phyloP scores from a whole-genome alignment of 2,888 invertebrate genomes.

The Sepiola atlantica region DNA sequence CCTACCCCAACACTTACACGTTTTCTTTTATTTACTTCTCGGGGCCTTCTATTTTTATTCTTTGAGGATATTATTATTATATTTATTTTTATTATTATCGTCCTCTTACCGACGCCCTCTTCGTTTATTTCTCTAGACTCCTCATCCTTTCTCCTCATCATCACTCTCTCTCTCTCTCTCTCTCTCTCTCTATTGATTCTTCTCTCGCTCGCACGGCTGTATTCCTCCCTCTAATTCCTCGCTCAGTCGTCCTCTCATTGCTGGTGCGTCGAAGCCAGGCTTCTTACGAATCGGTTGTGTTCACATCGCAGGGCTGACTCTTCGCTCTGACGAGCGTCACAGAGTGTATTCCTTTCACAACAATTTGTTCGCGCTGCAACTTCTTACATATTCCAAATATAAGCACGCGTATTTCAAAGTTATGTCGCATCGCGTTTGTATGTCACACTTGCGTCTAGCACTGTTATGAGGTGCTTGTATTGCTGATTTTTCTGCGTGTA shows the following conservation, averaged over 20 bases:
- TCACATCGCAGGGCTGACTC: background rate
- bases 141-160: background rate
- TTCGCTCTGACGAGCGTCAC: constrained; percentile 1
- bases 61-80: too few species aligned
- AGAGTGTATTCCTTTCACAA: background rate
- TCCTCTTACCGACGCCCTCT: background rate
- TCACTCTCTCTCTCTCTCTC: background rate
- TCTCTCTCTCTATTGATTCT: background rate
- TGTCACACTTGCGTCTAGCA: background rate
- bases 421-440: background rate
- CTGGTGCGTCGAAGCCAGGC: background rate
- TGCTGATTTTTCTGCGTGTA: background rate
- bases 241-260: background rate
- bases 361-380: background rate
- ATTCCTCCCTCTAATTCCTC: background rate
- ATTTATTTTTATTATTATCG: background rate
- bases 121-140: background rate
- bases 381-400: background rate
- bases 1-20: background rate
- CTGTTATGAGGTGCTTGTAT: background rate
- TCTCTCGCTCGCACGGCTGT: background rate
- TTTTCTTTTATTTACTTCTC: too few species aligned
- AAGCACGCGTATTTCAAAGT: background rate
- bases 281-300: background rate
- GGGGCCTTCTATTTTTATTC: too few species aligned